Conservation (phyloP, 1,140 invertebrate species). For the Drosophila carrolli region DNA sequence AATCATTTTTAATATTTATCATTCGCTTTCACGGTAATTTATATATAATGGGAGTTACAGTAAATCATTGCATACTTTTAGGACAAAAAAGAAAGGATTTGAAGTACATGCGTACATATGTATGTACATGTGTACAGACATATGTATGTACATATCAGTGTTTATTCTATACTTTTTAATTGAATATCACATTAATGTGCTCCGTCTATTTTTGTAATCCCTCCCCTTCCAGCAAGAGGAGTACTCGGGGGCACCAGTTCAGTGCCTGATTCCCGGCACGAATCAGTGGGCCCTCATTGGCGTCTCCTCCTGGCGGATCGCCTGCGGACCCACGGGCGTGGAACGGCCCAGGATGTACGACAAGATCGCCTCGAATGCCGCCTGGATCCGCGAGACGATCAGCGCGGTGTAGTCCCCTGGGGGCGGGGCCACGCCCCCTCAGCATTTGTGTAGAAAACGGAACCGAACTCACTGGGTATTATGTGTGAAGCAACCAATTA, state of each 20-base stretch:
- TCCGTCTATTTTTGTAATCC: background rate
- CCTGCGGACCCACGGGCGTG: constrained; percentile 89
- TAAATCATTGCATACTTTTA: background rate
- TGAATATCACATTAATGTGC: background rate
- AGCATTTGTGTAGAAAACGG: constrained; percentile 45
- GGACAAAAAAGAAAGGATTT: background rate
- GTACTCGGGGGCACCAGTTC: constrained; percentile 93
- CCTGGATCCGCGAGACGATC: constrained; percentile 92
- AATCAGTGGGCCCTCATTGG: constrained; percentile 90
- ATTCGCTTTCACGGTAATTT: no score
- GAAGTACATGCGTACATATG: no score
- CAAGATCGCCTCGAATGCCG: constrained; percentile 91
- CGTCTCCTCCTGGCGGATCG: constrained; percentile 92
- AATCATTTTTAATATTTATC: no score
- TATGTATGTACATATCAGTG: no score
- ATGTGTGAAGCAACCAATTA: constrained; percentile 51
- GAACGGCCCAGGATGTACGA: constrained; percentile 92
- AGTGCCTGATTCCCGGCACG: constrained; percentile 88
- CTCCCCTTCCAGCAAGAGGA: constrained; percentile 90
- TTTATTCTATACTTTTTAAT: background rate
- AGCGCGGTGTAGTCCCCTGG: constrained; percentile 59
- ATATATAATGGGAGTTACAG: no score
- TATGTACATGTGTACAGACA: no score
- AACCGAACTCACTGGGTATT: constrained; percentile 58
- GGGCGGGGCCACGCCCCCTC: constrained; percentile 1